Conservation (phyloP, 2,888 invertebrate species). For the Gandaritis pyraliata region DNA sequence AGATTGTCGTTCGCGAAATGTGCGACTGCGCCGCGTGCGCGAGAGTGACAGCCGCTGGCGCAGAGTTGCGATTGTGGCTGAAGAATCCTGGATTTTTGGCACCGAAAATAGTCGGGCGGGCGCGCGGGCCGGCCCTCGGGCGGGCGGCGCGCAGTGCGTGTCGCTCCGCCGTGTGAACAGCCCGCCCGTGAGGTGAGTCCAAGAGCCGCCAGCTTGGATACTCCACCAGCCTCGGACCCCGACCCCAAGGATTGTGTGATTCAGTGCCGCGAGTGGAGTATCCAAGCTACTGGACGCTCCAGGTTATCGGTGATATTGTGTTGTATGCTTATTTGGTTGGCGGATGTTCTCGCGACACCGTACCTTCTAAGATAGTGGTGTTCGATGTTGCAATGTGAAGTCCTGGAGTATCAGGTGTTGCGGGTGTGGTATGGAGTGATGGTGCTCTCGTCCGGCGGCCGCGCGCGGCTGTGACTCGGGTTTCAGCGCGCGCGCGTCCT, state of each 20-base stretch:
- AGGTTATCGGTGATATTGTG: conserved; percentile 56
- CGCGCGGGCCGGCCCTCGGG: conserved; percentile 68
- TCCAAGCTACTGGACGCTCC: conserved; percentile 65
- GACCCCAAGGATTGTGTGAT: conserved; percentile 40
- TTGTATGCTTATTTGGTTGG: conserved; percentile 48
- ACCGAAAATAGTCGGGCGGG: conserved; percentile 83
- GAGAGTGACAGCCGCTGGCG: conserved; percentile 60
- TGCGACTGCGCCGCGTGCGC: conserved; percentile 50
- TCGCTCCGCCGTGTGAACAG: conserved; percentile 84
- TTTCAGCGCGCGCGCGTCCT: conserved; percentile 77
- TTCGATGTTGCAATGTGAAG: conserved; percentile 44
- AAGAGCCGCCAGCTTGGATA: conserved; percentile 63
- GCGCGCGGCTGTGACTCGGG: conserved; percentile 71
- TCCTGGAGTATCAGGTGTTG: conserved; percentile 25
- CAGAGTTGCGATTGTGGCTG: conserved; percentile 31
- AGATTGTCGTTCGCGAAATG: conserved; percentile 36
- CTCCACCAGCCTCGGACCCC: conserved; percentile 49
- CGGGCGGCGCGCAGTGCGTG: conserved; percentile 80
- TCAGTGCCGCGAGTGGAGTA: conserved; percentile 58
- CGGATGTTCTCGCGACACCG: conserved; percentile 32
- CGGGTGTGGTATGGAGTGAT: conserved; percentile 39
- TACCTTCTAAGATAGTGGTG: conserved; percentile 37
- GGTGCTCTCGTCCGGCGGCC: conserved; percentile 42
- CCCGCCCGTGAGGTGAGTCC: conserved; percentile 81
- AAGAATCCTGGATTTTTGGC: conserved; percentile 82